Evolutionary conservation across 2,888 invertebrate genomes (phyloP), one percentile per base, ranked within the genome.

Genomic region (Macropis europaea): DNA sequence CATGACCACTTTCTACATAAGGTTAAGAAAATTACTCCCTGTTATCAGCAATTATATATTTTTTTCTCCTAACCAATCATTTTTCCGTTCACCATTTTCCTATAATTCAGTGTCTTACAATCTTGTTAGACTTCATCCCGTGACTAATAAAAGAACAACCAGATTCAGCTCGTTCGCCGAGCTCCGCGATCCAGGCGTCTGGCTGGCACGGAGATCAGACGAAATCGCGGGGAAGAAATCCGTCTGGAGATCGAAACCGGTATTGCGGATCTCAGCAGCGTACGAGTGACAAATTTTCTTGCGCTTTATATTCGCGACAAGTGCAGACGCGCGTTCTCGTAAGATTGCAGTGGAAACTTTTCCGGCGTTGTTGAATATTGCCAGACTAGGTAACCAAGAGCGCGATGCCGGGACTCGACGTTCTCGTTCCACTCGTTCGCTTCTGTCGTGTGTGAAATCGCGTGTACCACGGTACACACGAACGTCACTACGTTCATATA

Each of bases 271-370:
- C 36, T 17, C 34, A 28, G 11, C 66, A n/a, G 34, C 38, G 61
- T n/a, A 24, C 53, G 38, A 47, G 40, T 43, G 59, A 61, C 73
- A 62, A 74, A 74, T 68, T 67, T 64, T 19, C 53, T 19, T 17
- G 5, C 47, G 57, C 42, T 87, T 87, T 86, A 86, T 88, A 88
- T 87, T 85, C 87, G 79, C 80, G 80, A 43, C 59, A 63, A 71
- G 53, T 32, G 34, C 43, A 50, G 72, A 48, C 57, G 48, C 17
- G 59, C 42, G 26, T 63, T 60, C 60, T 19, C 48, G 57, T 64
- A 59, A 73, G 67, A 73, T 66, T 52, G 73, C 24, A 45, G 32
- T 48, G 76, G 54, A 67, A 76, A 73, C 52, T 80, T 76, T 62
- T 66, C 70, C 38, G 42, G 40, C 57, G 64, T 48, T 64, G 66